Conservation (phyloP, 2,113 vertebrate species). For the Raja brachyura region DNA sequence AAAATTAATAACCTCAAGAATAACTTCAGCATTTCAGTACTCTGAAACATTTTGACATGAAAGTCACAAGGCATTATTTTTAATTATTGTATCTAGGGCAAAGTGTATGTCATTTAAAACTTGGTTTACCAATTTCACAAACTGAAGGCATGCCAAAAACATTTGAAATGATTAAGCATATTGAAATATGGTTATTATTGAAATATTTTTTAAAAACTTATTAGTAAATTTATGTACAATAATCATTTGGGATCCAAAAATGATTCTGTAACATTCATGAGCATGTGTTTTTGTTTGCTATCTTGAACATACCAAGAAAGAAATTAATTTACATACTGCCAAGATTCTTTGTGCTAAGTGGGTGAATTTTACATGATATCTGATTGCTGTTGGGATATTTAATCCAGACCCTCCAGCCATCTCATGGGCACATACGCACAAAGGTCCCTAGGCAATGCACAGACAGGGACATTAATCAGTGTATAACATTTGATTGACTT, state of each 20-base stretch:
- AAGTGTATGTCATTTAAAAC: background rate
- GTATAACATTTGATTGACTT: too few species aligned
- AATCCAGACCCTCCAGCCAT: too few species aligned
- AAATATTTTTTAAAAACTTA: background rate
- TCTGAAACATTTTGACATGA: background rate
- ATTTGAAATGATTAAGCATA: background rate
- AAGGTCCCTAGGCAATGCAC: too few species aligned
- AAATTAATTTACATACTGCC: too few species aligned
- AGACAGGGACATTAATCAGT: too few species aligned
- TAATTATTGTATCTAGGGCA: background rate
- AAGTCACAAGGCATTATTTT: background rate
- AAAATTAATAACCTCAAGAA: background rate
- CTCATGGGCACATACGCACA: too few species aligned
- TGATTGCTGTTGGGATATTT: too few species aligned
- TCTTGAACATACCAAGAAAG: background rate
- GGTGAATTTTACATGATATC: too few species aligned
- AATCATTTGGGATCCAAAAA: background rate
- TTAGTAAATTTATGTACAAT: background rate
- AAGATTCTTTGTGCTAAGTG: too few species aligned
- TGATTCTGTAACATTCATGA: background rate
- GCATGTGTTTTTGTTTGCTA: background rate
- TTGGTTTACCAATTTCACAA: background rate
- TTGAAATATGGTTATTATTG: background rate
- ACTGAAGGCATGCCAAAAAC: background rate
- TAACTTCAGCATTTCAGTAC: background rate